Evolutionary conservation across 2,888 invertebrate species (phyloP).

Genomic region (Rugalucina vietnamica): DNA sequence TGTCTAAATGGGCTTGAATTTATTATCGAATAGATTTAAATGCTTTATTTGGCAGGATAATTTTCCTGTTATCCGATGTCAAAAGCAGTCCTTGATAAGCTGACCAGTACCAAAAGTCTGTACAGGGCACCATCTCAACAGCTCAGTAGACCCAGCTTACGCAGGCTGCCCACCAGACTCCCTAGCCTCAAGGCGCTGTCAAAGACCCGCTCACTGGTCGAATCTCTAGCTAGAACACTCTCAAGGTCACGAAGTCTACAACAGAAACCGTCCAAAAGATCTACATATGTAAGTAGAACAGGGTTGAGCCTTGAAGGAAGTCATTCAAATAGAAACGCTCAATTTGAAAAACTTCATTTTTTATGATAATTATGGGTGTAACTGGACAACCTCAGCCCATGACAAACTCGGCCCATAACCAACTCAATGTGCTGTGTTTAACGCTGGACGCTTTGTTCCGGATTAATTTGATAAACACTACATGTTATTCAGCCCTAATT

Average conservation of each 20-base stretch:
- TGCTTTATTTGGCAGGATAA: not conserved
- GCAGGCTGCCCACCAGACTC: not conserved
- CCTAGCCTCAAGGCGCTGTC: conserved; percentile 23
- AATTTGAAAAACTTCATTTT: too few species aligned
- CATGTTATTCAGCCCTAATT: too few species aligned
- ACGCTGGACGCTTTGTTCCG: too few species aligned
- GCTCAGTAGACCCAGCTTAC: not conserved
- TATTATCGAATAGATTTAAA: too few species aligned
- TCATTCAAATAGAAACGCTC: too few species aligned
- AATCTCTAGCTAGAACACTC: conserved; percentile 33
- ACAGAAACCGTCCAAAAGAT: conserved; percentile 1
- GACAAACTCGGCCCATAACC: too few species aligned
- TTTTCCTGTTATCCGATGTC: conserved; percentile 30
- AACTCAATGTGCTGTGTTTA: too few species aligned
- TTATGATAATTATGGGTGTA: too few species aligned
- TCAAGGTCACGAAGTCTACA: conserved; percentile 42
- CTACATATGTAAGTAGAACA: conserved; percentile 26
- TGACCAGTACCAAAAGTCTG: conserved; percentile 46
- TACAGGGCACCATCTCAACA: conserved; percentile 1
- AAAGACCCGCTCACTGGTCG: conserved; percentile 41
- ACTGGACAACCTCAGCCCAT: too few species aligned
- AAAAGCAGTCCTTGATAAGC: conserved; percentile 38
- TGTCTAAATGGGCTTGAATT: too few species aligned
- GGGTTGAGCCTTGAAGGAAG: too few species aligned
- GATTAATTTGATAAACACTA: too few species aligned